phyloP scores from a whole-genome alignment of 2,888 invertebrate species.

The Urechis unicinctus region DNA sequence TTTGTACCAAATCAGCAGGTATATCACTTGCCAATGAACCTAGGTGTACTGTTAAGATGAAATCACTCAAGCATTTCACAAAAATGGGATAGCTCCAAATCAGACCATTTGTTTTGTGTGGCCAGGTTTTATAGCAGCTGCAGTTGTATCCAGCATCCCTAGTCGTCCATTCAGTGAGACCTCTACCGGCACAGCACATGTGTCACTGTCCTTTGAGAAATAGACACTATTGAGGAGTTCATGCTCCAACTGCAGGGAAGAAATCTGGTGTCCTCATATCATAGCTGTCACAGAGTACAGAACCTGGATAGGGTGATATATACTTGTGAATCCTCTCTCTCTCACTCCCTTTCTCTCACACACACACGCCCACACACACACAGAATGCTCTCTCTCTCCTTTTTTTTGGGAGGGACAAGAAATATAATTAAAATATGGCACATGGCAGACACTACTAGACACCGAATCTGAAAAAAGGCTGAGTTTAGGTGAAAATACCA shows the following conservation, averaged over 20 bases:
- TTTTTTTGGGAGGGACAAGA: not conserved
- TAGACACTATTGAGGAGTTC: constrained; percentile 16
- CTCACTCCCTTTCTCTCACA: constrained; percentile 16
- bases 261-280: constrained; percentile 19
- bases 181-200: constrained; percentile 10
- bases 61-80: not conserved
- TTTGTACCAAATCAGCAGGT: too few species aligned
- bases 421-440: too few species aligned
- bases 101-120: not conserved
- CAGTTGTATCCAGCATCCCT: constrained; percentile 12
- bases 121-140: constrained; percentile 20
- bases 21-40: too few species aligned
- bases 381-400: too few species aligned
- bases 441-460: too few species aligned
- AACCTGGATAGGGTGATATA: constrained; percentile 10
- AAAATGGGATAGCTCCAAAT: too few species aligned
- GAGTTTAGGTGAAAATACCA: too few species aligned
- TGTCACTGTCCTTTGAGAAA: constrained; percentile 18
- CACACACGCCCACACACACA: constrained; percentile 11
- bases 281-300: constrained; percentile 14
- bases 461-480: too few species aligned
- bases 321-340: not conserved
- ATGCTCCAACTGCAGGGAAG: constrained; percentile 16
- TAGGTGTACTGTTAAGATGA: not conserved
- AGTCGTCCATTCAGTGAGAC: constrained; percentile 4